Evolutionary conservation across 2,797 vertebrate genomes (phyloP), one percentile per base, ranked within the genome.

Genomic region (Leptoclinus maculatus): DNA sequence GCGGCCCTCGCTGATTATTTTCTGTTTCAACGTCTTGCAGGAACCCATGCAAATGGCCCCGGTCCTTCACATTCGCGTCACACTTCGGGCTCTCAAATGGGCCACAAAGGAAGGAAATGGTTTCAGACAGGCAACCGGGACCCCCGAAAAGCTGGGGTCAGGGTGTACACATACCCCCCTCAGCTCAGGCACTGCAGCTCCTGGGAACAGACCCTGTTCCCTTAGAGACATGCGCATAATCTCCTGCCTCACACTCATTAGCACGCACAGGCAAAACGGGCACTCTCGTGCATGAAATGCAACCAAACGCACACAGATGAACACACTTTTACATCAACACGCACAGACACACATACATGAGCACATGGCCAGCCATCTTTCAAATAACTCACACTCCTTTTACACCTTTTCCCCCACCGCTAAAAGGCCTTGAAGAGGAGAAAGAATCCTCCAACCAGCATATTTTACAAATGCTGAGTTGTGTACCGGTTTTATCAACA

Each of bases 231-330:
- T 83, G 76, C 75, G 32, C 90, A 92, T 91, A 93, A 92, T 90
- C 92, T 91, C 87, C 83, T 84, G 80, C 82, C 83, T 75, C 90
- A 90, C 92, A 87, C 90, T 91, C 89, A 91, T 86, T 90, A 88
- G 82, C 86, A 90, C 91, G 89, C 89, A 91, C 41, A 59, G 66
- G 68, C 76, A 62, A 82, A 87, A 83, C 89, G 84, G 78, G 58
- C 77, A 69, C 81, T 38, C 71, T 41, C 10, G 23, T 78, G 79
- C 76, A 83, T 60, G 39, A 80, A 87, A 73, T 85, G 78, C 67
- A 79, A 49, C 81, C 17, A 47, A 21, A 51, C 38, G 70, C 36
- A 80, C 10, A 57, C 32, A 62, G 3, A 59, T 34, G 3, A 58
- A 66, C 70, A 51, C 73, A 82, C 80, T 32, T 49, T 45, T 41